A percentile compares a stretch with the other conserved stretches of the same genome.
These are phyloP conservation scores for Dermolepida albohirtum DNA, from an alignment of 2,888 invertebrate genomes.

Conservation along the genomic window DNA sequence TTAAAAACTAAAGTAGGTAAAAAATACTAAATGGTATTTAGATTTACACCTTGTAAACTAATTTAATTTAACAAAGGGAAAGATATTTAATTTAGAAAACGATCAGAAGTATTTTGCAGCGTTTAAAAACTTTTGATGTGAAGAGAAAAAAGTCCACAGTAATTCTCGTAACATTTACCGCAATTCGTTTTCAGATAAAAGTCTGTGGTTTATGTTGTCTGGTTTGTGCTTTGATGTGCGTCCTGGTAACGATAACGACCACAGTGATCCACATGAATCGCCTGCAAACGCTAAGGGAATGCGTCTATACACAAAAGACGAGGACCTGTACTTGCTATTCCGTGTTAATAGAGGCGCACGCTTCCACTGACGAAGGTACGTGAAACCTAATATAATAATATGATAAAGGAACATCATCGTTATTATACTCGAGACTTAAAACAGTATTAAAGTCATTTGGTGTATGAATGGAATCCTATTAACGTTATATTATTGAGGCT, in stretches of 20 bases:
- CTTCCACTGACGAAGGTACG: constrained; percentile 71
- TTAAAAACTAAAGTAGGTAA: too few species aligned
- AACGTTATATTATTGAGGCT: constrained; percentile 20
- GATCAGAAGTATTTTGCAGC: neutral
- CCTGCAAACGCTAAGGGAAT: constrained; percentile 86
- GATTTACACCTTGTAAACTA: too few species aligned
- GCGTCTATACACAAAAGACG: constrained; percentile 85
- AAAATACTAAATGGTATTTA: too few species aligned
- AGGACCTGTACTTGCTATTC: constrained; percentile 85
- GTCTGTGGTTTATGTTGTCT: constrained; percentile 89
- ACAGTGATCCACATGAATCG: constrained; percentile 93
- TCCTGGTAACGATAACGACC: constrained; percentile 89
- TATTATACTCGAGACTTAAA: constrained; percentile 18
- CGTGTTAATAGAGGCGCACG: constrained; percentile 76
- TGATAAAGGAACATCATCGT: constrained; percentile 4
- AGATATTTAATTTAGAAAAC: neutral
- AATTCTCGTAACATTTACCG: neutral
- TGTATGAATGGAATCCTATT: constrained; percentile 22
- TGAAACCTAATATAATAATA: neutral
- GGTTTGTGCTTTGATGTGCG: constrained; percentile 87
- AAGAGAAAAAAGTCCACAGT: neutral
- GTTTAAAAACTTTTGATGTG: neutral
- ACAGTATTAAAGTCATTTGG: constrained; percentile 25
- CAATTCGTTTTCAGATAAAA: constrained; percentile 76
- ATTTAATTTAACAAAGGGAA: neutral